A percentile compares a stretch with the other conserved stretches of the same genome.
Conservation (phyloP, 2,797 vertebrate genomes). For the Miichthys miiuy region DNA sequence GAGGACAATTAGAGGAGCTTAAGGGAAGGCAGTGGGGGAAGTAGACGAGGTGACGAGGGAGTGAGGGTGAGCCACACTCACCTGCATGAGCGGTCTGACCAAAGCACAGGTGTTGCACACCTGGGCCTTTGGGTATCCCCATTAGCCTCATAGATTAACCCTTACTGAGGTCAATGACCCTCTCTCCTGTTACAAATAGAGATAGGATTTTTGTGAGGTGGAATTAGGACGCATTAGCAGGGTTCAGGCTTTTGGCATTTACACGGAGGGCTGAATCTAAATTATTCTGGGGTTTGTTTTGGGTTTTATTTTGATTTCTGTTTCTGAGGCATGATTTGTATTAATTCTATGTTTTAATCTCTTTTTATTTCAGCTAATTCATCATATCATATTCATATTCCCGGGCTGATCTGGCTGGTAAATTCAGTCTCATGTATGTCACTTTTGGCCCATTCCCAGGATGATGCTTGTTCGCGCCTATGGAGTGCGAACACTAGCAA, state of each 20-base stretch:
- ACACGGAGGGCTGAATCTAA: not conserved
- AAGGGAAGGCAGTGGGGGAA: constrained; percentile 29
- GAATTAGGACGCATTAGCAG: constrained; percentile 57
- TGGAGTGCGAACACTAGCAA: too few relatives aligned
- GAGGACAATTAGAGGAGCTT: constrained; percentile 70
- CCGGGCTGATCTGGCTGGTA: too few relatives aligned
- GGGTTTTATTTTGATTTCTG: too few relatives aligned
- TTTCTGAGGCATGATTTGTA: too few relatives aligned
- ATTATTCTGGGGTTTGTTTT: not conserved
- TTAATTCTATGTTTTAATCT: too few relatives aligned
- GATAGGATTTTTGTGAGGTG: constrained; percentile 44
- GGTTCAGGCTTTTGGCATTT: constrained; percentile 11
- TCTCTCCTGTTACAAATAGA: constrained; percentile 63
- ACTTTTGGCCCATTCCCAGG: too few relatives aligned
- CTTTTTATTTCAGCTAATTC: too few relatives aligned
- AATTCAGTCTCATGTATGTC: too few relatives aligned
- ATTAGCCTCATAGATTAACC: constrained; percentile 69
- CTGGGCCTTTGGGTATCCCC: constrained; percentile 65
- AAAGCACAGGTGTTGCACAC: constrained; percentile 76
- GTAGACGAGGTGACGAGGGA: not conserved
- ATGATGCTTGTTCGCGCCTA: too few relatives aligned
- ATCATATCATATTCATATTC: too few relatives aligned
- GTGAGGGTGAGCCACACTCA: constrained; percentile 56
- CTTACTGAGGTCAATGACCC: constrained; percentile 66
- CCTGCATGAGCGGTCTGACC: constrained; percentile 53